Base-by-base conservation (phyloP, 2,797 vertebrate genomes). In the Tapera naevia region DNA sequence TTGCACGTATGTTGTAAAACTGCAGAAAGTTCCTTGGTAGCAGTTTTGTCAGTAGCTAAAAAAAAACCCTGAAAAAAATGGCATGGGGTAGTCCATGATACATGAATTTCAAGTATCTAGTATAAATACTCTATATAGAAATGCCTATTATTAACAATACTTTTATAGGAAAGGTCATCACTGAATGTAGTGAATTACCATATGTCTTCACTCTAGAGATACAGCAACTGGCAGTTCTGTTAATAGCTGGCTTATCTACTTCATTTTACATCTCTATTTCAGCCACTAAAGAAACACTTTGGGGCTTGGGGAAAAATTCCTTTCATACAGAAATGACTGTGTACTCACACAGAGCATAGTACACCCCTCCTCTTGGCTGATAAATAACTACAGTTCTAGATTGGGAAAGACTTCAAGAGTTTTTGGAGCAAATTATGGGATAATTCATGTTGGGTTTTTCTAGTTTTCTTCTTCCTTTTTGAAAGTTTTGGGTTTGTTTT, bases 211-310 rank as follows among this genome's bases (percentile, higher is more conserved):
- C 72, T 89, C 92, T 90, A 87, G 67, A 93, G 79, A 96, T 92
- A 85, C 25, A 95, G 74, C 80, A 97, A 96, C 94, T 94, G 88
- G 75, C 81, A 92, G 93, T 78, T 86, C 93, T 80, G 88, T 95
- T 96, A 92, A 96, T 87, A 92, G 93, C 65, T 85, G 73, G 61
- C 93, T 95, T 95, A 93, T 95, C 90, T 93, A 32, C 61, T 74
- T 91, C 51, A 75, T 91, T 96, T 94, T 93, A 91, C 35, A 78
- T 93, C 88, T 91, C 76, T 91, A 60, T 86, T 96, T 95, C 85
- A 96, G 62, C 66, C 48, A 93, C 76, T 86, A 48, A 69, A 94
- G 72, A 93, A 94, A 91, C 30, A 94, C 48, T 87, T 32, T 37
- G 11, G 86, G 73, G 82, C 76, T 78, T 88, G 76, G 41, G 65